Evolutionary conservation across 2,888 invertebrate genomes (phyloP).

Genomic region (Dexiosoma caninum): DNA sequence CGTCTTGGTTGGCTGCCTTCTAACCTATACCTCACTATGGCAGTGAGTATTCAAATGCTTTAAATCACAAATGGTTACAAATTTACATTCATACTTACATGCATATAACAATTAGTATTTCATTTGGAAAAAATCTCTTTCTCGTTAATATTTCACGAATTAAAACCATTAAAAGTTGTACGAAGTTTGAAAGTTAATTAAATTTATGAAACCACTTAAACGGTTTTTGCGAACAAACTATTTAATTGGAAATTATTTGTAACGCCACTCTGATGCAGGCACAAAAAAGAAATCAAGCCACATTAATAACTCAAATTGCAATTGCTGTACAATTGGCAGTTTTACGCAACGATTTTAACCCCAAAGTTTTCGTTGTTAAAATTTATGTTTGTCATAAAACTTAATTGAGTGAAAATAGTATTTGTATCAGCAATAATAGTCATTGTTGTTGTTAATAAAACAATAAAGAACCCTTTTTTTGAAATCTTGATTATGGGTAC

Average conservation of each 20-base stretch:
- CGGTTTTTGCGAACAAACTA: background rate
- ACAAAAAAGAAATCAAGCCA: background rate
- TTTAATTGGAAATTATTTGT: conserved; percentile 4
- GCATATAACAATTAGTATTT: too few relatives aligned
- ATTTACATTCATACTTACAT: too few relatives aligned
- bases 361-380: conserved; percentile 44
- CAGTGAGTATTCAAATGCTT: too few relatives aligned
- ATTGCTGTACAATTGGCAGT: conserved; percentile 46
- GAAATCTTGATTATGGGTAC: conserved; percentile 2
- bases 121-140: too few relatives aligned
- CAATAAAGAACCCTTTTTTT: conserved; percentile 45
- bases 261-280: background rate
- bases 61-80: too few relatives aligned
- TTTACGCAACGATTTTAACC: conserved; percentile 26
- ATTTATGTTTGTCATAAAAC: conserved; percentile 62
- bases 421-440: conserved; percentile 60
- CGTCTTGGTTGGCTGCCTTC: too few relatives aligned
- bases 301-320: conserved; percentile 10
- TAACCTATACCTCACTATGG: too few relatives aligned
- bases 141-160: conserved; percentile 2
- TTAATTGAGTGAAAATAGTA: conserved; percentile 63
- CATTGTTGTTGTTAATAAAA: conserved; percentile 52
- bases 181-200: background rate
- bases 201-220: background rate
- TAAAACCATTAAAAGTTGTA: background rate